Conservation (phyloP, 2,797 vertebrate genomes). For the Xiphorhynchus erythropygius region DNA sequence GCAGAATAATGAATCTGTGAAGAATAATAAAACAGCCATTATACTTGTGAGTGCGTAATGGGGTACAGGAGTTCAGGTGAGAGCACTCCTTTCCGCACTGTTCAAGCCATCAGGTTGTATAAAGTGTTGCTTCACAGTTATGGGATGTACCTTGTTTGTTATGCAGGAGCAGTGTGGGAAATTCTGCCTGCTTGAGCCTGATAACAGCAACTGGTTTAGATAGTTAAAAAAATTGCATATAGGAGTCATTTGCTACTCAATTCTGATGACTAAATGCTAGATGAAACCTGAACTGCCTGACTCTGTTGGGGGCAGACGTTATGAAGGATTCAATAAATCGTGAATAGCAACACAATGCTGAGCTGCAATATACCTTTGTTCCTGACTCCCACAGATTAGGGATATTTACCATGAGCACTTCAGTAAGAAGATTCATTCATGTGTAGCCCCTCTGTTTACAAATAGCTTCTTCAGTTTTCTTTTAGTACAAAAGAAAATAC, state of each 20-base stretch:
- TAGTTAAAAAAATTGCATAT: neutral
- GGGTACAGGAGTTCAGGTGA: neutral
- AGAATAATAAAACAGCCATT: neutral
- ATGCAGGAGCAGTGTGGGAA: neutral
- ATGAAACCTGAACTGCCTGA: neutral
- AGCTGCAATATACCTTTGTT: constrained; percentile 26
- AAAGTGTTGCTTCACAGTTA: neutral
- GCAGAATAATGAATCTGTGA: neutral
- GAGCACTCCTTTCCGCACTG: neutral
- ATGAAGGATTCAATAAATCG: neutral
- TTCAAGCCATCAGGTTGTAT: neutral
- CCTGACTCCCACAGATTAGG: neutral
- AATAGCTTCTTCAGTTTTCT: neutral
- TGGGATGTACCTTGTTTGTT: neutral
- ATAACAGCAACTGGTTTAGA: neutral
- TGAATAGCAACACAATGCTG: neutral
- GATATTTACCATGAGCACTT: constrained; percentile 7
- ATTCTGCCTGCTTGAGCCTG: neutral
- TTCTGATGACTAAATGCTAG: neutral
- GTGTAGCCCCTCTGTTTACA: neutral
- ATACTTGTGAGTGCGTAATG: fast-evolving
- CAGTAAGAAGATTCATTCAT: neutral
- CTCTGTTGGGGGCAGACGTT: neutral
- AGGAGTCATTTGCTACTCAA: constrained; percentile 20
- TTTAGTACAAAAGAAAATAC: neutral